Conservation (phyloP, 2,113 vertebrate species). For the Mustela lutreola region DNA sequence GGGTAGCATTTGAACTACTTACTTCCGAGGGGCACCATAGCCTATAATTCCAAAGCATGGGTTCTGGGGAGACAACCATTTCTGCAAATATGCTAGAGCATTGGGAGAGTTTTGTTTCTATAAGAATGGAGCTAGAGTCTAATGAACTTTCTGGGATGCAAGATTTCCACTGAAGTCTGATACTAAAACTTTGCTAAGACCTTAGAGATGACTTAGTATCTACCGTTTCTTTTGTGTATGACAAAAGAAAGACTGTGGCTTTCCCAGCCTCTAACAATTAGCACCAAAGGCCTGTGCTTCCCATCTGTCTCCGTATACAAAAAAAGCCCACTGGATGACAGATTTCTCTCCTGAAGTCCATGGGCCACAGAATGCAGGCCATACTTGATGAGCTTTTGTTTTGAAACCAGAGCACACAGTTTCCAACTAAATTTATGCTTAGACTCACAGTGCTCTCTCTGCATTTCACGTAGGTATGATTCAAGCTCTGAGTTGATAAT, state of each 20-base stretch:
- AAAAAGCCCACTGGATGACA: background rate
- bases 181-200: background rate
- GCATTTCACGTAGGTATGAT: background rate
- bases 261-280: background rate
- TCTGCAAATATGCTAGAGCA: background rate
- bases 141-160: background rate
- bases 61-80: background rate
- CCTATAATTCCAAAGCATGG: background rate
- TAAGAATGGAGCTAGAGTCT: background rate
- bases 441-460: background rate
- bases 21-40: too few species aligned
- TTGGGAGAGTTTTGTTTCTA: background rate
- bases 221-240: background rate
- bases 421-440: background rate
- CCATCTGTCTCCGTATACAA: background rate
- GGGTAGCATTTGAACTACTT: background rate
- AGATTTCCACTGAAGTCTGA: background rate
- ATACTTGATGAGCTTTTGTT: background rate
- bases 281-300: background rate
- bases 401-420: background rate
- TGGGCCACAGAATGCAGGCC: accelerated
- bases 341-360: background rate
- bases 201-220: background rate
- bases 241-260: background rate
- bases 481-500: background rate